Conservation (phyloP, 2,113 vertebrate genomes). For the Dunckerocampus dactyliophorus region DNA sequence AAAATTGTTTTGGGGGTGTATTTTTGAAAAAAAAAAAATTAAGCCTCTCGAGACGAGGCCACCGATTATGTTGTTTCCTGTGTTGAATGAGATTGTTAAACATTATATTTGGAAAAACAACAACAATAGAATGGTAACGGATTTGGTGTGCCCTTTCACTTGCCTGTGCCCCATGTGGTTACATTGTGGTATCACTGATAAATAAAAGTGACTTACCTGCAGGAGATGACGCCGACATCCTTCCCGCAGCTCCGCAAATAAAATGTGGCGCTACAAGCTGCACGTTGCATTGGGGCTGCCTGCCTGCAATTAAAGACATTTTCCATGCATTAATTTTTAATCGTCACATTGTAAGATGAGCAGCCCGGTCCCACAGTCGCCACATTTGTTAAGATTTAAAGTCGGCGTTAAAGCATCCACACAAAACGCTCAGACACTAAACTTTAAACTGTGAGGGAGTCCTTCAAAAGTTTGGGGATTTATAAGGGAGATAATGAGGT, state of each 20-base stretch:
- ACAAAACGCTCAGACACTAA: not conserved
- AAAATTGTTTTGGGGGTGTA: not conserved
- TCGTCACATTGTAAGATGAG: conserved; percentile 56
- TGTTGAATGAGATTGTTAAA: not conserved
- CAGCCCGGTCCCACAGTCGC: not conserved
- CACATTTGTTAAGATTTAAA: not conserved
- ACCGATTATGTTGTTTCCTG: conserved; percentile 5
- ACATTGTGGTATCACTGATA: not conserved
- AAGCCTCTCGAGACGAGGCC: not conserved
- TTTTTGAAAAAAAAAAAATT: not conserved
- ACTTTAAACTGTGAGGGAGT: not conserved
- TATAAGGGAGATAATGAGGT: conserved; percentile 1
- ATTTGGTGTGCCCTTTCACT: not conserved
- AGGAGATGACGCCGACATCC: conserved; percentile 45
- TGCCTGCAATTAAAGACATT: conserved; percentile 61
- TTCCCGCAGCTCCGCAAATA: conserved; percentile 10
- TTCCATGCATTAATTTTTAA: conserved; percentile 73
- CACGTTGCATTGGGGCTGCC: conserved; percentile 41
- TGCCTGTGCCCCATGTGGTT: too few species aligned
- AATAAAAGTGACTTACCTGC: conserved; percentile 49
- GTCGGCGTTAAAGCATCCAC: not conserved
- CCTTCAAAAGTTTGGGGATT: not conserved
- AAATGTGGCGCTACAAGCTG: conserved; percentile 12
- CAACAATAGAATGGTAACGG: too few species aligned
- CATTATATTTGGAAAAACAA: not conserved